A percentile compares a stretch with the other conserved stretches of the same genome.
phyloP scores from a whole-genome alignment of 2,888 invertebrate species.

The Clanis bilineata region DNA sequence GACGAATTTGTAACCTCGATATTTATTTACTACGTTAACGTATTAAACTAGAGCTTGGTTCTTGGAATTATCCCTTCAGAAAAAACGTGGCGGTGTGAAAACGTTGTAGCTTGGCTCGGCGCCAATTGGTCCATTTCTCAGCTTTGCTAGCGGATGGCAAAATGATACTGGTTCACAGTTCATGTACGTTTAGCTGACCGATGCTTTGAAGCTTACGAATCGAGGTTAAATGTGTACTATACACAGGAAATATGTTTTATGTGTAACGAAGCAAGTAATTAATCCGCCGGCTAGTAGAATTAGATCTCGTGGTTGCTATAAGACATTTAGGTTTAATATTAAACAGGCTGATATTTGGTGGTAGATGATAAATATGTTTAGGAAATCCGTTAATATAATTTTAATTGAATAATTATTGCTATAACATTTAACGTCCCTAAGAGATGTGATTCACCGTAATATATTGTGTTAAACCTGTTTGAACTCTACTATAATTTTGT shows the following conservation, averaged over 20 bases:
- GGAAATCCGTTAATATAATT: constrained; percentile 15
- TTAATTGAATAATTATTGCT: constrained; percentile 9
- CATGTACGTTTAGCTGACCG: constrained; percentile 66
- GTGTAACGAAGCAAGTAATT: constrained; percentile 69
- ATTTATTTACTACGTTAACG: constrained; percentile 55
- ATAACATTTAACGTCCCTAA: constrained; percentile 13
- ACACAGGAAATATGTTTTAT: constrained; percentile 66
- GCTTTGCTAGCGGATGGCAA: constrained; percentile 52
- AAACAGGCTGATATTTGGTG: constrained; percentile 13
- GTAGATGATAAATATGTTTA: constrained; percentile 13
- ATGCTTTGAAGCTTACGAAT: constrained; percentile 70
- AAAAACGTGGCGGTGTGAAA: constrained; percentile 50
- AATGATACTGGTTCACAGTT: constrained; percentile 75
- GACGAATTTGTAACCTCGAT: constrained; percentile 66
- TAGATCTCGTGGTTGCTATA: constrained; percentile 23
- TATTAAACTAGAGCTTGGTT: constrained; percentile 43
- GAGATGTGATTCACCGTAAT: constrained; percentile 9
- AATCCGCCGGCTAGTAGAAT: constrained; percentile 54
- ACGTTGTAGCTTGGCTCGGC: constrained; percentile 51
- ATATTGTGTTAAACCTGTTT: background rate
- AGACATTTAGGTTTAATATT: constrained; percentile 16
- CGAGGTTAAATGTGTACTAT: constrained; percentile 64
- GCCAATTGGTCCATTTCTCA: constrained; percentile 75
- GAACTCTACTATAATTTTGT: constrained; percentile 14
- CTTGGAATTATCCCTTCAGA: constrained; percentile 52